Base-by-base conservation (phyloP, 2,888 invertebrate genomes). In the Schizotus pectinicornis region DNA sequence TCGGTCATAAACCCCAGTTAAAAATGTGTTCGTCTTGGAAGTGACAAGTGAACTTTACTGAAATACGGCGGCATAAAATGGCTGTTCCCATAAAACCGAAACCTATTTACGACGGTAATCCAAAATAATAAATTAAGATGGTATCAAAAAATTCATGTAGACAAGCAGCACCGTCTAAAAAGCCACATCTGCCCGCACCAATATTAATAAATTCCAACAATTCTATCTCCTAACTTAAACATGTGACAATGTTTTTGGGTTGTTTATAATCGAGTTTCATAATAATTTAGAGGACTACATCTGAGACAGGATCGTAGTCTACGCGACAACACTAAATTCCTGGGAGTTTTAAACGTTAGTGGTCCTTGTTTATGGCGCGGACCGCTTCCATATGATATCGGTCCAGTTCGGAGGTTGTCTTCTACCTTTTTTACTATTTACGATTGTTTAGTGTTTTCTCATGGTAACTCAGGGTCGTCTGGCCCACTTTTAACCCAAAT, bases 271-370 rank as follows among this genome's bases (percentile, higher is more conserved):
- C 62, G 68, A 57, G 64, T 63, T 66, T 69, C 63, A 69, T 67
- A 68, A 74, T 74, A 72, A 69, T 71, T 74, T 69, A 72, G 64
- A 61, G 65, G 67, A 66, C 67, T 65, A 63, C 66, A 66, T 65
- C 65, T 64, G 67, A 70, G 73, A 71, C 72, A 68, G 73, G 70
- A 73, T 71, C 72, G 68, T 67, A 64, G 64, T 67, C 70, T 70
- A 68, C 64, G 68, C 71, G 72, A 72, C 73, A 71, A 69, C 71
- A 68, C 67, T 72, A 71, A 74, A 73, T 73, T 73, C 72, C 65
- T 56, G 56, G 63, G 57, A 63, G 51, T 56, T 56, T 62, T 55
- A 59, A 63, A 55, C 58, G 59, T 58, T 58, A 59, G 51, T 50
- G 50, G 53, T 56, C 63, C 65, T 70, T 67, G 66, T 71, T 72